A percentile compares a stretch with the other conserved stretches of the same genome.
Conservation (phyloP, 2,113 vertebrate genomes). For the Calyptommatus sinebrachiatus region DNA sequence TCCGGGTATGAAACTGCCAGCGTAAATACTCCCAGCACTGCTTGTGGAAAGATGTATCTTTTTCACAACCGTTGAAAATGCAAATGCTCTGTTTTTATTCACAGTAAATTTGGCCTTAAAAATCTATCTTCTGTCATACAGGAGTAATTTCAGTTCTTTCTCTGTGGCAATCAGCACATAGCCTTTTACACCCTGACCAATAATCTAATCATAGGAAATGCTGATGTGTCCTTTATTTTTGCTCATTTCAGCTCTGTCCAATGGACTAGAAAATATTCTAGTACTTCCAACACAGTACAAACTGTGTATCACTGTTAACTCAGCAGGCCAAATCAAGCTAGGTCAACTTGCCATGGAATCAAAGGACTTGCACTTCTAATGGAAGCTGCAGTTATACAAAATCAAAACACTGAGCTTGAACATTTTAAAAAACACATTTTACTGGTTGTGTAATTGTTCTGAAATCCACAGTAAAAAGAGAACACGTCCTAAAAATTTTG, state of each 20-base stretch:
- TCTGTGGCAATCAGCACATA: constrained; percentile 23
- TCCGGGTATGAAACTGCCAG: no score
- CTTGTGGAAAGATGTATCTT: no score
- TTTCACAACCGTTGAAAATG: no score
- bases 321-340: not conserved
- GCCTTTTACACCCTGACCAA: constrained; percentile 1
- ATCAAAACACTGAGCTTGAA: not conserved
- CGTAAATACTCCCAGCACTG: no score
- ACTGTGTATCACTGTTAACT: constrained; percentile 5
- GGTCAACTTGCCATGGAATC: not conserved
- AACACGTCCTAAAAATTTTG: not conserved
- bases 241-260: constrained; percentile 20
- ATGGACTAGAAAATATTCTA: constrained; percentile 9
- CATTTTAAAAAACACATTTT: not conserved
- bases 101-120: not conserved
- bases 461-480: not conserved
- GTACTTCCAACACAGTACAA: constrained; percentile 18
- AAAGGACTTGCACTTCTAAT: not conserved
- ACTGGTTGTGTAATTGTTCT: not conserved
- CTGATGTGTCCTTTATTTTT: constrained; percentile 18
- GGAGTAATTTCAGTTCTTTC: constrained; percentile 1
- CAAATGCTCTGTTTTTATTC: no score
- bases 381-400: not conserved
- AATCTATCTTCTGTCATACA: constrained; percentile 22
- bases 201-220: constrained; percentile 33